Evolutionary conservation across 2,113 vertebrate species (phyloP).

Genomic region (Rhipidura dahli): DNA sequence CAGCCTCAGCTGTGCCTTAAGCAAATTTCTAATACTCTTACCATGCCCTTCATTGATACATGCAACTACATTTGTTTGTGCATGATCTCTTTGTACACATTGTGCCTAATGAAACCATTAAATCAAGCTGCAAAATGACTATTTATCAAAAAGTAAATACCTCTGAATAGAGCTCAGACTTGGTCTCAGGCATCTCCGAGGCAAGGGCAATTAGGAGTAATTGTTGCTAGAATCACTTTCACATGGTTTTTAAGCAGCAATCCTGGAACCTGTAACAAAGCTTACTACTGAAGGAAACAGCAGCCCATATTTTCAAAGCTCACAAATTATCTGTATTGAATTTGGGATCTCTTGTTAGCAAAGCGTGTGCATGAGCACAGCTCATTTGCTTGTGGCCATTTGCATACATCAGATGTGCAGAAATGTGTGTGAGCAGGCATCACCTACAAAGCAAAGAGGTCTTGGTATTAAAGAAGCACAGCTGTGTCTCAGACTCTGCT

Average conservation of each 20-base stretch:
- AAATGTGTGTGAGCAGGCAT: not conserved
- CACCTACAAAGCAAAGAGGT: not conserved
- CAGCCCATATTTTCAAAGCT: not conserved
- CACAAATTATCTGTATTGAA: not conserved
- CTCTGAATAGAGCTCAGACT: not conserved
- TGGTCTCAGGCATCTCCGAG: not conserved
- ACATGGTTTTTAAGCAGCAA: not conserved
- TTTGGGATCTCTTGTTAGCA: not conserved
- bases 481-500: not conserved
- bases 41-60: not conserved
- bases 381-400: not conserved
- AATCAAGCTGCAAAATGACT: not conserved
- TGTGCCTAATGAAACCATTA: not conserved
- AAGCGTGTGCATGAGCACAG: not conserved
- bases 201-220: not conserved
- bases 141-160: not conserved
- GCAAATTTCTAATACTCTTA: not conserved
- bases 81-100: not conserved
- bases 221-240: not conserved
- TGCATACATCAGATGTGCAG: not conserved
- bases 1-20: not conserved
- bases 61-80: not conserved
- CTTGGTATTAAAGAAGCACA: not conserved
- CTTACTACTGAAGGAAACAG: not conserved
- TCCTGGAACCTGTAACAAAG: not conserved